Evolutionary conservation across 1,140 invertebrate genomes (phyloP).

Genomic region (Melitaea cinxia): DNA sequence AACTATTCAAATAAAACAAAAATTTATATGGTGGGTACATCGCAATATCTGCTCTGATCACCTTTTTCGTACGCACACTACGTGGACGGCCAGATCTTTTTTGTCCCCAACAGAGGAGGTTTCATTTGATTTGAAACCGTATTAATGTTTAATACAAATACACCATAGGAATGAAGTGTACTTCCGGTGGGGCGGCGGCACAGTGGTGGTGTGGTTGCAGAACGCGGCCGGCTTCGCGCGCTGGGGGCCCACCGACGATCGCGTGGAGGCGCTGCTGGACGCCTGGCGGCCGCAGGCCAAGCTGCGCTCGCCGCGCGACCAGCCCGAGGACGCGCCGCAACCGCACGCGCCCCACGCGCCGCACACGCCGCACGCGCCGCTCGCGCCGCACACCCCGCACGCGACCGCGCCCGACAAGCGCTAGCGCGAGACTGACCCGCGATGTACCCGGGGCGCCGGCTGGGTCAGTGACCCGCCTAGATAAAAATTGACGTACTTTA

Average conservation of each 20-base stretch:
- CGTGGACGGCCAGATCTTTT: too few species aligned
- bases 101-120: too few species aligned
- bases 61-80: too few species aligned
- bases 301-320: constrained; percentile 87
- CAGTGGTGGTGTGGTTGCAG: constrained; percentile 41
- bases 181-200: constrained; percentile 38
- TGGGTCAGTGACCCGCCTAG: too few species aligned
- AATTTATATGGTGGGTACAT: too few species aligned
- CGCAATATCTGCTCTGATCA: too few species aligned
- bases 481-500: too few species aligned
- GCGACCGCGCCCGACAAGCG: constrained; percentile 59
- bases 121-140: too few species aligned
- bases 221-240: constrained; percentile 45
- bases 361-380: constrained; percentile 82
- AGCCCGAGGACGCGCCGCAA: constrained; percentile 96
- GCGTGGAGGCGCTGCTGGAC: constrained; percentile 83
- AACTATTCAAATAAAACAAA: too few species aligned
- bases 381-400: constrained; percentile 84
- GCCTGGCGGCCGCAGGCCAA: constrained; percentile 93
- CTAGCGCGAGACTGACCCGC: background rate
- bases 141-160: background rate
- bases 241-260: constrained; percentile 34
- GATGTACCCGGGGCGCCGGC: too few species aligned
- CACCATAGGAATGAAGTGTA: constrained; percentile 38
- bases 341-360: constrained; percentile 95